Base-by-base conservation (phyloP, 1,140 invertebrate genomes). In the Euborellia annulipes region DNA sequence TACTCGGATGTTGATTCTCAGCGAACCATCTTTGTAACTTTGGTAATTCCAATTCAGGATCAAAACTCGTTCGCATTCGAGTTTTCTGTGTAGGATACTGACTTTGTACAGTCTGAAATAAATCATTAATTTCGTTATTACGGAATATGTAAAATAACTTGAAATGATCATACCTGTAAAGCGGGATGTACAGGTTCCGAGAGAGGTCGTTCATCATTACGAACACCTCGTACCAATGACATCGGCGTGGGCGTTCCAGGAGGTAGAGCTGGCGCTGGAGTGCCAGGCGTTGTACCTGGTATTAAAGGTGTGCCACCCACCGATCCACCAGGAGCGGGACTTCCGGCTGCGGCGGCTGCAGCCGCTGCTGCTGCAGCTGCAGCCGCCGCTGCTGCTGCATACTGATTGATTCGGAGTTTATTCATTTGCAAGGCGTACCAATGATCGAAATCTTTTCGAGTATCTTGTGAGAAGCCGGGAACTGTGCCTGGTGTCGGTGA, bases 1-100 rank as follows among this genome's bases (percentile, higher is more conserved):
- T 68, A 45, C 82, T 87, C 0, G 93, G 92, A 67, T 97, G 93
- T 56, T 92, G 90, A 64, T 96, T 96, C 57, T 94, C 87, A 16
- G 77, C 72, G 64, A 97, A 98, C 85, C 93, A 97, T 53, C 86
- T 74, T 57, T 96, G 91, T 14, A 98, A 64, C 58, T 91, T 83
- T 0, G 93, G 92, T 44, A 96, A 67, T 64, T 98, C 93, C 52
- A 92, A 69, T 66, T 96, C 92, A 0, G 91, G 91, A 66, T 97
- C 92, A 59, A 98, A 81, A 66, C 89, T 80, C 4, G 88, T 92
- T 47, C 88, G 69, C 85, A 91, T 90, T 56, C 86, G 70, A 2
- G 86, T 90, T 67, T 90, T 90, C 59, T 86, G 85, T 14, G 81
- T 85, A 4, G 79, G 77, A 60, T 79, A 79, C 59, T 81, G 77